Evolutionary conservation across 1,140 invertebrate genomes (phyloP).

Genomic region (Steinernema feltiae): DNA sequence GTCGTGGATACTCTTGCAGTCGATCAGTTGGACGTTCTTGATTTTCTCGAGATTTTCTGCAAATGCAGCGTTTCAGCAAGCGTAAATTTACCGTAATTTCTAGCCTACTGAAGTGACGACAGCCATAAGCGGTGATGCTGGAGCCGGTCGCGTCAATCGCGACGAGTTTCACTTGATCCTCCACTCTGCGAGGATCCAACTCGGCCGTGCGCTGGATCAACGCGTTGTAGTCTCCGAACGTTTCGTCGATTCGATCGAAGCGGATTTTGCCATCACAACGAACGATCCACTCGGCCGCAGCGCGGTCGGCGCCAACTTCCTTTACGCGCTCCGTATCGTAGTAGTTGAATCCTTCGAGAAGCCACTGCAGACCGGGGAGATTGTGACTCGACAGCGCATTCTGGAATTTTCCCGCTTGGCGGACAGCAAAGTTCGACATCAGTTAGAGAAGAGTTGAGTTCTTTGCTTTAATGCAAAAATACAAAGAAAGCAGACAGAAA

Average conservation of each 20-base stretch:
- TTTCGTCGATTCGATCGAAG: constrained; percentile 35
- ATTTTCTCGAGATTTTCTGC: constrained; percentile 24
- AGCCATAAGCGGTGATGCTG: constrained; percentile 44
- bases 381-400: constrained; percentile 38
- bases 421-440: constrained; percentile 20
- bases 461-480: too few species aligned
- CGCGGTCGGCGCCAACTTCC: constrained; percentile 72
- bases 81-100: not conserved
- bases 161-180: constrained; percentile 34
- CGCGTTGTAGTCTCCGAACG: constrained; percentile 42
- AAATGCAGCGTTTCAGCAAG: not conserved
- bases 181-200: constrained; percentile 38
- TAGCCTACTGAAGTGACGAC: constrained; percentile 39
- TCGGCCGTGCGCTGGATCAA: constrained; percentile 42
- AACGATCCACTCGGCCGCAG: constrained; percentile 83
- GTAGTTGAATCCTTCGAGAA: constrained; percentile 55
- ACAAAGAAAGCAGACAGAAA: too few species aligned
- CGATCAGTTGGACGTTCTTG: constrained; percentile 18
- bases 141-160: constrained; percentile 36
- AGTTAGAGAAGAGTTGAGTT: too few species aligned
- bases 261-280: constrained; percentile 45
- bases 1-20: constrained; percentile 42
- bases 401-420: constrained; percentile 29
- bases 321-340: constrained; percentile 68
- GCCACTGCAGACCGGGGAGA: constrained; percentile 41